These are phyloP conservation scores for Leptinotarsa texana DNA, from an alignment of 1,140 invertebrate species.

Conservation along the genomic window DNA sequence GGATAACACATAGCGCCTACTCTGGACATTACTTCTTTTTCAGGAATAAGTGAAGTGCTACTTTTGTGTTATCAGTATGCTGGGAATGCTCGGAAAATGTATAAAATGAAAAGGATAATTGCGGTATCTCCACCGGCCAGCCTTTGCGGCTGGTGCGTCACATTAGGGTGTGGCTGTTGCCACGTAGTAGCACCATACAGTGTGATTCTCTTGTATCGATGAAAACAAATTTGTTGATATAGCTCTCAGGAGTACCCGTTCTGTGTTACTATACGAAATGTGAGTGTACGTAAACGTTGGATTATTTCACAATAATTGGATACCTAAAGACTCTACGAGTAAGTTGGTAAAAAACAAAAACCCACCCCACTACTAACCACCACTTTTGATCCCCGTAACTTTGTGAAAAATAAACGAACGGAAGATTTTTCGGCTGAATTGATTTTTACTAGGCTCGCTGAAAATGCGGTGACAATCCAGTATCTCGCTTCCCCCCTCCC, in stretches of 20 bases:
- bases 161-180: conserved; percentile 12
- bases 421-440: conserved; percentile 33
- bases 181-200: conserved; percentile 8
- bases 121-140: background rate
- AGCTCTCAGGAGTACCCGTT: conserved; percentile 10
- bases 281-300: conserved; percentile 33
- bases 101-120: background rate
- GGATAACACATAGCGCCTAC: conserved; percentile 25
- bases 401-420: conserved; percentile 11
- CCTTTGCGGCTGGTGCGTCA: background rate
- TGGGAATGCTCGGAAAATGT: conserved; percentile 25
- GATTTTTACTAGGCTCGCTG: conserved; percentile 39
- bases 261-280: conserved; percentile 13
- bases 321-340: conserved; percentile 25
- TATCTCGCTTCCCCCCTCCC: conserved; percentile 42
- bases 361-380: conserved; percentile 27
- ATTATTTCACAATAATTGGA: conserved; percentile 6
- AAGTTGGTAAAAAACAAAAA: conserved; percentile 35
- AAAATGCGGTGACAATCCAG: conserved; percentile 41
- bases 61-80: conserved; percentile 37
- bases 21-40: conserved; percentile 23
- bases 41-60: conserved; percentile 39
- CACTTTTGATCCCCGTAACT: background rate
- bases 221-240: background rate
- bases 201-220: background rate